These are phyloP conservation scores for Catotricha subobsoleta DNA, from an alignment of 2,888 invertebrate genomes.

Conservation along the genomic window DNA sequence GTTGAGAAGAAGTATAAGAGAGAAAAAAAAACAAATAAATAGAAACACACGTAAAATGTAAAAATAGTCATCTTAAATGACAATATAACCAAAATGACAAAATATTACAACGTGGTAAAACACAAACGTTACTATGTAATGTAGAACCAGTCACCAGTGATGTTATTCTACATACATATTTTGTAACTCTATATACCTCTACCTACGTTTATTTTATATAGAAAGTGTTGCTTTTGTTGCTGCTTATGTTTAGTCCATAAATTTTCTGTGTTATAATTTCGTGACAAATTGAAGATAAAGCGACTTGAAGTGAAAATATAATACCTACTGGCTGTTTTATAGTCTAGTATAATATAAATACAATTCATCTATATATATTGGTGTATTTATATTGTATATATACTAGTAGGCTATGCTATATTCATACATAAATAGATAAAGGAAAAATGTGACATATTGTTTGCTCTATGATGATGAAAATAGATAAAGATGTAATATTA, in stretches of 20 bases:
- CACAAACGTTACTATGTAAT: no score
- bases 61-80: no score
- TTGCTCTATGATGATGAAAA: neutral
- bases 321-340: neutral
- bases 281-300: slow-evolving; percentile 5
- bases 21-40: no score
- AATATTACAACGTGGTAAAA: no score
- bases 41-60: no score
- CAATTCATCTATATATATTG: neutral
- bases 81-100: no score
- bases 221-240: neutral
- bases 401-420: neutral
- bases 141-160: no score
- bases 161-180: no score
- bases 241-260: neutral
- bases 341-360: neutral
- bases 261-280: neutral
- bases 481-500: neutral
- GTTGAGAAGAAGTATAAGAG: no score
- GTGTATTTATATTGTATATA: neutral
- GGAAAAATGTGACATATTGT: neutral
- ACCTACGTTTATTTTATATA: neutral
- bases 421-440: no score
- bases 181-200: no score
- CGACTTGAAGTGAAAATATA: slow-evolving; percentile 1